phyloP scores from a whole-genome alignment of 2,113 vertebrate species.

The Colistium nudipinnis region DNA sequence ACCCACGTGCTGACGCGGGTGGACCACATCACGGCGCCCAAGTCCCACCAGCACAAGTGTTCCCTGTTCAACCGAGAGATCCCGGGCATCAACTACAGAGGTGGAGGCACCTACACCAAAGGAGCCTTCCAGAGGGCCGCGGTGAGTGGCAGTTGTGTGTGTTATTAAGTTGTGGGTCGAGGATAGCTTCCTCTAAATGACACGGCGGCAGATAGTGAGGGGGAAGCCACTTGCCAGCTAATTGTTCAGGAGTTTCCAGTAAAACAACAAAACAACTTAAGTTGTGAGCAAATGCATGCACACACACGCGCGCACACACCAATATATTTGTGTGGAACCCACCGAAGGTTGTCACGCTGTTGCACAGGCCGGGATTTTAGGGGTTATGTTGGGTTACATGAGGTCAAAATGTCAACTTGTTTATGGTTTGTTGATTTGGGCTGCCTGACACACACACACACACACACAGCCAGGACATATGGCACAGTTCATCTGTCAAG shows the following conservation, averaged over 20 bases:
- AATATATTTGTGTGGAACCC: too few species aligned
- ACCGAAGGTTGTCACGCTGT: background rate
- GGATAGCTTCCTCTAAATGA: constrained; percentile 68
- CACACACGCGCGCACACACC: background rate
- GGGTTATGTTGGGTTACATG: constrained; percentile 26
- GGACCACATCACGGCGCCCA: constrained; percentile 91
- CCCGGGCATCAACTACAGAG: constrained; percentile 93
- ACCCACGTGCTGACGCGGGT: constrained; percentile 93
- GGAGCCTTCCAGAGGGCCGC: constrained; percentile 97
- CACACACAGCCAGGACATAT: constrained; percentile 40
- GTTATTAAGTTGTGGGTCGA: constrained; percentile 27
- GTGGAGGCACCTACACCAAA: constrained; percentile 96
- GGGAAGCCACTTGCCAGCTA: constrained; percentile 41
- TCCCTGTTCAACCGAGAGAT: constrained; percentile 93
- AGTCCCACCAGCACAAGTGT: constrained; percentile 94
- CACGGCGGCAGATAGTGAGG: constrained; percentile 50
- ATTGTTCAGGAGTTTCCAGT: constrained; percentile 66
- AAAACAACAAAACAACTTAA: constrained; percentile 46
- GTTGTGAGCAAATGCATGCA: background rate
- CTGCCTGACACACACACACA: constrained; percentile 31
- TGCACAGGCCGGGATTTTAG: background rate
- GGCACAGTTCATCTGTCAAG: constrained; percentile 63
- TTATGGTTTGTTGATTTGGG: constrained; percentile 72
- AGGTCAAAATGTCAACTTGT: constrained; percentile 52
- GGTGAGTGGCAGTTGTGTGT: constrained; percentile 82